Evolutionary conservation across 2,797 vertebrate genomes (phyloP).

Genomic region (Sebastes kiyomatsui): DNA sequence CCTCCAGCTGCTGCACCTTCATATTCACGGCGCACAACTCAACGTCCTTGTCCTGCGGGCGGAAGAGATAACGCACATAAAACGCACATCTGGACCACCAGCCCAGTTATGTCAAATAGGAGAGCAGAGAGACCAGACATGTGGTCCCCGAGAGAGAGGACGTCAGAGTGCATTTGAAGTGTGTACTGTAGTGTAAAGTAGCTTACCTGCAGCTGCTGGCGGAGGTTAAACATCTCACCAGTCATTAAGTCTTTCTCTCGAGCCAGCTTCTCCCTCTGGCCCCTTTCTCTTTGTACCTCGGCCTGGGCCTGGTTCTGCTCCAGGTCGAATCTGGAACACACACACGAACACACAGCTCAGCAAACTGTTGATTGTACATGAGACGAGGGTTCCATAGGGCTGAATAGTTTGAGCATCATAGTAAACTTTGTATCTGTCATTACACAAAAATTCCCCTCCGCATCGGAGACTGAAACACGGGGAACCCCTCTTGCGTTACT

Average conservation of each 20-base stretch:
- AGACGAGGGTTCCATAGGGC: not conserved
- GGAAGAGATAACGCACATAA: slow-evolving; percentile 4
- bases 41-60: slow-evolving; percentile 80
- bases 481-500: no score
- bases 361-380: not conserved
- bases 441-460: not conserved
- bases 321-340: slow-evolving; percentile 88
- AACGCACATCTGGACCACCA: slow-evolving; percentile 39
- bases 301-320: slow-evolving; percentile 92
- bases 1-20: slow-evolving; percentile 92
- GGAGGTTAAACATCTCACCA: slow-evolving; percentile 90
- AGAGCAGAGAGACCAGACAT: slow-evolving; percentile 22
- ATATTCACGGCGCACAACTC: slow-evolving; percentile 85
- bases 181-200: slow-evolving; percentile 11
- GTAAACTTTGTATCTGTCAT: not conserved
- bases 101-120: slow-evolving; percentile 41
- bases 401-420: not conserved
- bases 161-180: slow-evolving; percentile 12
- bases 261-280: slow-evolving; percentile 90
- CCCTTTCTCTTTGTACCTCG: slow-evolving; percentile 91
- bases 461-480: rapidly evolving
- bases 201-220: slow-evolving; percentile 92
- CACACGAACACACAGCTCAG: slow-evolving; percentile 8
- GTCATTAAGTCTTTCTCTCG: slow-evolving; percentile 92
- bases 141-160: slow-evolving; percentile 28